These are phyloP conservation scores for Numida meleagris DNA, from an alignment of 2,113 vertebrate species.

Conservation along the genomic window DNA sequence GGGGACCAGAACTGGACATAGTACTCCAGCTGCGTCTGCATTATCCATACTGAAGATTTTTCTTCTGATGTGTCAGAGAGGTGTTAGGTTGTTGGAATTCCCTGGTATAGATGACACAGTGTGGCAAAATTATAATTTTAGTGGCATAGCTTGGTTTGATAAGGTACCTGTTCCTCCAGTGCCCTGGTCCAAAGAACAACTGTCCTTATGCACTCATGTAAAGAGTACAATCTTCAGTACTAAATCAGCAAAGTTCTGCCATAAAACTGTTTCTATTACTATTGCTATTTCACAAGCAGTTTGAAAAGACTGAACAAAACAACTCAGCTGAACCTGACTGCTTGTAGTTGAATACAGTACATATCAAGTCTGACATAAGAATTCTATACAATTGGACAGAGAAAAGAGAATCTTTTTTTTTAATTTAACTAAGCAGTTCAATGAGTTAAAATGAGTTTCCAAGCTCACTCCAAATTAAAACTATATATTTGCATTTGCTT, in stretches of 20 bases:
- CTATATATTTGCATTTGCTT: neutral
- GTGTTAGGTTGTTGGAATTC: neutral
- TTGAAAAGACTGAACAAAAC: neutral
- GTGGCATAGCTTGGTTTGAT: neutral
- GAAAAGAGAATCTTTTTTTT: neutral
- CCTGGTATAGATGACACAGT: neutral
- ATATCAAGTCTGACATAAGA: neutral
- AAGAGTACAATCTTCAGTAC: neutral
- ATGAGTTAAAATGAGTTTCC: too few relatives aligned
- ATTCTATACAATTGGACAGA: neutral
- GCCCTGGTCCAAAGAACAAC: neutral
- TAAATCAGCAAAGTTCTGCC: neutral
- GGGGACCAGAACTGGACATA: neutral
- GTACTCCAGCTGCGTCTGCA: neutral
- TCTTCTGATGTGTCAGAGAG: neutral
- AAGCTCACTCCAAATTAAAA: too few relatives aligned
- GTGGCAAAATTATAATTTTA: neutral
- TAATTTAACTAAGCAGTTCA: neutral
- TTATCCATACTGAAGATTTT: neutral
- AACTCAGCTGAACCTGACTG: neutral
- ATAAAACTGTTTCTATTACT: too few relatives aligned
- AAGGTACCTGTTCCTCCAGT: neutral
- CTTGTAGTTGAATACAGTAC: neutral
- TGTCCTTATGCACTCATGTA: fast-evolving
- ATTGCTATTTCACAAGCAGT: neutral